phyloP scores from a whole-genome alignment of 2,888 invertebrate genomes.

The Nesidiocoris tenuis region DNA sequence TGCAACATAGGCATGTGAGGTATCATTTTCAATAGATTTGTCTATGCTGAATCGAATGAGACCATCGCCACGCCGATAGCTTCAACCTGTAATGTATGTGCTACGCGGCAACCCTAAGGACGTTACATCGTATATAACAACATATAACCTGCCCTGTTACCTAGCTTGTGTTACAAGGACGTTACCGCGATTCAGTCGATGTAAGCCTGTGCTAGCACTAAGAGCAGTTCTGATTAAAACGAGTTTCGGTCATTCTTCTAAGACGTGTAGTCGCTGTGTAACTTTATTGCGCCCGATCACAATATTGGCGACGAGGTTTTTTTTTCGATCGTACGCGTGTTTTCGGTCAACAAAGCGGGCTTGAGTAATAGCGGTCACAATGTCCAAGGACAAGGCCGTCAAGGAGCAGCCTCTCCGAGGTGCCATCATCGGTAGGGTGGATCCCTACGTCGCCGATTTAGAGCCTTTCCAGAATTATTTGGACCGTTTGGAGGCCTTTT shows the following conservation, averaged over 20 bases:
- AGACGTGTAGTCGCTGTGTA: neutral
- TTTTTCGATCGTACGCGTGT: neutral
- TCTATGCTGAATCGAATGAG: neutral
- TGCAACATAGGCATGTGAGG: neutral
- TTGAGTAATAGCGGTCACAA: neutral
- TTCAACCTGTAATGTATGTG: no score
- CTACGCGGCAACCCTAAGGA: no score
- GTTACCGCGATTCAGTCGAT: no score
- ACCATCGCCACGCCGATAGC: neutral
- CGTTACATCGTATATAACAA: no score
- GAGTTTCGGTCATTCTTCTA: neutral
- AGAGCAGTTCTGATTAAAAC: no score
- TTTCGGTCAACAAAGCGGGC: no score
- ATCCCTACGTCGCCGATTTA: neutral
- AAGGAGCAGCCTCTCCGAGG: neutral
- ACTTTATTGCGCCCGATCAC: neutral
- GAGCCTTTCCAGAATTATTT: slow-evolving; percentile 13
- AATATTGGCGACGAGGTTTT: neutral
- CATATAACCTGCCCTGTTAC: no score
- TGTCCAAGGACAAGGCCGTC: neutral
- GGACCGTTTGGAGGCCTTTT: slow-evolving; percentile 20
- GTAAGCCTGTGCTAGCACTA: no score
- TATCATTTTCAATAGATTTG: neutral
- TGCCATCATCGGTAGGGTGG: slow-evolving; percentile 5
- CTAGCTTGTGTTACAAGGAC: no score